phyloP scores from a whole-genome alignment of 2,888 invertebrate species.

The Pegoplata infirma region DNA sequence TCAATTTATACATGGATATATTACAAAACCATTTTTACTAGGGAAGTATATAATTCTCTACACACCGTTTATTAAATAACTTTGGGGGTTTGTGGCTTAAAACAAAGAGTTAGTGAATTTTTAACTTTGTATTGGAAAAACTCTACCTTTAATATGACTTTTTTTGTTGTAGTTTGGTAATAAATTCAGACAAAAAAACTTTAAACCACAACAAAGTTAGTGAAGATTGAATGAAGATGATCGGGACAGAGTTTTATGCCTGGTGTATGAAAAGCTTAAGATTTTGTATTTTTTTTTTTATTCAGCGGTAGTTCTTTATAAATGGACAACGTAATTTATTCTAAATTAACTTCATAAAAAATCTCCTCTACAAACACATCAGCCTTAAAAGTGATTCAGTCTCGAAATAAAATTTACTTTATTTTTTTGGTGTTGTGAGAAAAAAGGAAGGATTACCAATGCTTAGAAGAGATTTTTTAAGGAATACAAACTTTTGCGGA shows the following conservation, averaged over 20 bases:
- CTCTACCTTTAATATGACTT: constrained; percentile 16
- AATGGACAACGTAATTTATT: constrained; percentile 59
- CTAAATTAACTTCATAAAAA: constrained; percentile 50
- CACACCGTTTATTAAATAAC: background rate
- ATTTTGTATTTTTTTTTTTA: constrained; percentile 8
- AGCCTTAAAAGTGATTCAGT: constrained; percentile 16
- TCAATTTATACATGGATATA: too few species aligned
- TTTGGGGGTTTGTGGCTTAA: background rate
- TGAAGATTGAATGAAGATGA: constrained; percentile 6
- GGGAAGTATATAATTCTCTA: too few species aligned
- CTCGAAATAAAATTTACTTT: background rate
- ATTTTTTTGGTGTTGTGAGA: background rate
- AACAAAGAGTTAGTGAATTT: background rate
- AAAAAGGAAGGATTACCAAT: background rate
- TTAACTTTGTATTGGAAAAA: background rate
- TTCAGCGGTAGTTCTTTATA: constrained; percentile 50
- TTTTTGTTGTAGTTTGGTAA: constrained; percentile 37
- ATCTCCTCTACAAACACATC: constrained; percentile 9
- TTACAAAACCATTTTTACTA: too few species aligned
- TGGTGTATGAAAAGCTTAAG: constrained; percentile 9
- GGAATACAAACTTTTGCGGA: too few species aligned
- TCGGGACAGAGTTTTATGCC: background rate
- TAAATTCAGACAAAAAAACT: constrained; percentile 20
- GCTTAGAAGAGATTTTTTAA: too few species aligned
- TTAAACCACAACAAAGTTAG: constrained; percentile 52